Evolutionary conservation across 2,888 invertebrate genomes (phyloP).

Genomic region (Hecatera dysodea): DNA sequence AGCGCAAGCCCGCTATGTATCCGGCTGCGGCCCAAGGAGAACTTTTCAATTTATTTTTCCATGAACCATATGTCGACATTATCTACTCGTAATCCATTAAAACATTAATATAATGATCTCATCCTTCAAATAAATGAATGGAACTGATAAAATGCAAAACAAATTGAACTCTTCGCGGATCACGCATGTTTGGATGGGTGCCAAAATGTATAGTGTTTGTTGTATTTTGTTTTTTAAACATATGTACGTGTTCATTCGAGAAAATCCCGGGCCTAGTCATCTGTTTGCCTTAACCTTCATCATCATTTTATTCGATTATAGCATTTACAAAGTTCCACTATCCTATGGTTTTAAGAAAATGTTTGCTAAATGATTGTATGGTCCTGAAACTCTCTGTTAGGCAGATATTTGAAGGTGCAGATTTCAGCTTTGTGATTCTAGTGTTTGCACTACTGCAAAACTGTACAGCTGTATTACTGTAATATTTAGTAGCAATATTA

Average conservation of each 20-base stretch:
- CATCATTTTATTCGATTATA: not conserved
- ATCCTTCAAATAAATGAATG: constrained; percentile 35
- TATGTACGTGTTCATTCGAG: constrained; percentile 20
- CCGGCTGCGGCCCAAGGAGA: constrained; percentile 64
- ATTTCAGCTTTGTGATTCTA: constrained; percentile 4
- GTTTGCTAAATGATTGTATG: not conserved
- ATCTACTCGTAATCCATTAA: constrained; percentile 26
- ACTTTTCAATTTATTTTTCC: too few relatives aligned
- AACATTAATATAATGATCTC: constrained; percentile 35
- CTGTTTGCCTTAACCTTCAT: constrained; percentile 4
- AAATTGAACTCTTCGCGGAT: constrained; percentile 36
- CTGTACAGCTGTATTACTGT: not conserved
- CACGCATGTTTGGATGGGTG: constrained; percentile 38
- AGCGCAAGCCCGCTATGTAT: constrained; percentile 52
- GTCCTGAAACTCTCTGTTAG: not conserved
- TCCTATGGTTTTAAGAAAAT: not conserved
- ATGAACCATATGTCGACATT: constrained; percentile 53
- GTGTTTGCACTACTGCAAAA: not conserved
- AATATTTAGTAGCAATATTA: not conserved
- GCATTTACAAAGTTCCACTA: not conserved
- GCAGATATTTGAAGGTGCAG: not conserved
- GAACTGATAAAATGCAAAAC: constrained; percentile 23
- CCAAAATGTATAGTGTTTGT: constrained; percentile 44
- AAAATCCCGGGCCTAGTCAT: constrained; percentile 16
- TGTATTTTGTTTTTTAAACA: constrained; percentile 40